Base-by-base conservation (phyloP, 37 sponge, comb jelly and placozoan species). In the Halichondria panicea region DNA sequence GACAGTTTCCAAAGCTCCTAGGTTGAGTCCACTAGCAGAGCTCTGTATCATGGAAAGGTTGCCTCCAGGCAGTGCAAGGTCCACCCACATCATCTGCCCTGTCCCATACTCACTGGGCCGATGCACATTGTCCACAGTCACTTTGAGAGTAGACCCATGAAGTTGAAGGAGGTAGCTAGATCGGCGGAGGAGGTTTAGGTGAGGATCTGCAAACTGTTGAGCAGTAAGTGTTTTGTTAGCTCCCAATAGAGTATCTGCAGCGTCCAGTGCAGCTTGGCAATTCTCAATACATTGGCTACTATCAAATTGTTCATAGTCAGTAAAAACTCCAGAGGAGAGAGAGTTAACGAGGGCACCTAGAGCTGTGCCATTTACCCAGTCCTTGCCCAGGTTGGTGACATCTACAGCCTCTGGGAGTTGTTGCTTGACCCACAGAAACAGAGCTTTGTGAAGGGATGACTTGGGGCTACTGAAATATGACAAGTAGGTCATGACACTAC, bases 101-200 rank as follows among this genome's bases (percentile, higher is more conserved):
- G 27, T 52, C 8, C 88, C 88, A 44, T 78, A 60, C 27, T 79
- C 45, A 3, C 43, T 30, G 21, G 80, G 80, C 22, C 55, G 32
- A 58, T 69, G 70, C 21, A 79, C 15, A 24, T 69, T 46, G 27
- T 13, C 32, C 3, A 79, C 70, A 1, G 54, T 66, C 1, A 34
- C 31, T 3, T 38, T 50, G 7, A 21, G 24, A 8, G 43, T 43
- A 53, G 50, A 36, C 75, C 76, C 43, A 55, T 59, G 77, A 75
- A 94, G 91, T 40, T 89, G 94, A 22, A 88, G 74, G 53, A 96
- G 74, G 73, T 96, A 96, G 27, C 80, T 90, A 80, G 84, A 84
- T 41, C 93, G 88, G 25, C 68, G 59, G 27, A 96, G 68, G 35
- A 90, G 88, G 63, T 96, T 93, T 13, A 96, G 77, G 9, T 32